Base-by-base conservation (phyloP, 2,888 invertebrate species). In the Xestia ashworthii region DNA sequence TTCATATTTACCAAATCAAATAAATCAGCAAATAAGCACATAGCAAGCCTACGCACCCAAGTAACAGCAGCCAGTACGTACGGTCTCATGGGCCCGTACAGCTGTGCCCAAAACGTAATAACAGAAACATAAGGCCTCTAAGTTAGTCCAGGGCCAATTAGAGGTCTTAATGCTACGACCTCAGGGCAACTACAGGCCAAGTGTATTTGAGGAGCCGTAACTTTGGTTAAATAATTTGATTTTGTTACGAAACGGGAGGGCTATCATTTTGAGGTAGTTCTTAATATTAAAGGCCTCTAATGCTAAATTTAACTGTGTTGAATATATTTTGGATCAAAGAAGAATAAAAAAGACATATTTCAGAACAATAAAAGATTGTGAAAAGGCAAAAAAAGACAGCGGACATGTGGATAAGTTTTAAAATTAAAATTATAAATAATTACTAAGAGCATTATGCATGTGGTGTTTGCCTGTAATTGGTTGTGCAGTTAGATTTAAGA, bases 101-200 rank as follows among this genome's bases (percentile, higher is more conserved):
- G 50, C 19, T 64, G n/a, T 32, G 16, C 73, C n/a, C 64, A 38
- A 71, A 70, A 38, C 16, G 58, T 65, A 80, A 70, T 78, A 78
- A 69, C 65, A 76, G 67, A 70, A 74, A 53, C 50, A 46, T 55
- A 68, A 66, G 60, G 46, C 64, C 69, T 70, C 38, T 55, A 67
- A 76, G 46, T 82, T 69, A 41, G 14, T 60, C 25, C 22, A 55
- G 74, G 14, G 44, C 65, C 84, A 88, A 88, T 86, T 80, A 86
- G 76, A 72, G 67, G 67, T 66, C 58, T 79, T 73, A 76, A 71
- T 62, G 60, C 41, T n/a, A 44, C 60, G 44, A 58, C 71, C 71
- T 65, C 14, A 38, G 44, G 50, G 38, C 46, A 53, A 71, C 73
- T 83, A 60, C 19, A 74, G 60, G 58, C 68, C 62, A 74, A 86